These are phyloP conservation scores for Lepidochitona cinerea DNA, from an alignment of 2,888 invertebrate genomes.

Conservation along the genomic window DNA sequence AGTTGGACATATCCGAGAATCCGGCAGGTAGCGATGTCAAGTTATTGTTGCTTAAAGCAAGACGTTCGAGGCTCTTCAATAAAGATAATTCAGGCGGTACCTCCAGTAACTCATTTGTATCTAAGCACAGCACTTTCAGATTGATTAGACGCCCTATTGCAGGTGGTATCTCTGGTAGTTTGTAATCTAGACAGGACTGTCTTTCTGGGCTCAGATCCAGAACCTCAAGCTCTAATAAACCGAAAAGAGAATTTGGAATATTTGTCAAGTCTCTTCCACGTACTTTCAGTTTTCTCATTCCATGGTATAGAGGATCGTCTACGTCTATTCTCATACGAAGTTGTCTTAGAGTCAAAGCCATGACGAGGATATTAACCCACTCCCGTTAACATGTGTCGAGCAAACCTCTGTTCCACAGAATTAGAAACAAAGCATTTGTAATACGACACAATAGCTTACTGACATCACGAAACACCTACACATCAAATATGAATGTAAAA, in stretches of 20 bases:
- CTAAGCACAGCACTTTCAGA: slow-evolving; percentile 62
- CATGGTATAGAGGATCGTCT: slow-evolving; percentile 57
- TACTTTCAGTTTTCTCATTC: slow-evolving; percentile 62
- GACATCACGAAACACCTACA: too few species aligned
- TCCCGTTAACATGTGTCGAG: too few species aligned
- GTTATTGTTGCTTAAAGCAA: slow-evolving; percentile 68
- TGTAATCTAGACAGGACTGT: slow-evolving; percentile 66
- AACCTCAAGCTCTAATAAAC: slow-evolving; percentile 66
- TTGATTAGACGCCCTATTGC: slow-evolving; percentile 62
- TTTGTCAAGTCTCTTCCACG: slow-evolving; percentile 62
- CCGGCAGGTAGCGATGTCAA: slow-evolving; percentile 55
- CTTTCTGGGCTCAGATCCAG: slow-evolving; percentile 69
- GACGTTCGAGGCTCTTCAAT: slow-evolving; percentile 61
- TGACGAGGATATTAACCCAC: too few species aligned
- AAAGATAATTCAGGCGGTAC: slow-evolving; percentile 63
- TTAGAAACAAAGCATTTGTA: too few species aligned
- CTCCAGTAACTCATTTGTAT: slow-evolving; percentile 64
- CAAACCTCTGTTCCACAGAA: too few species aligned
- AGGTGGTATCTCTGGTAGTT: slow-evolving; percentile 57
- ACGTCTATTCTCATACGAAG: slow-evolving; percentile 59
- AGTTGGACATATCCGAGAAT: slow-evolving; percentile 52
- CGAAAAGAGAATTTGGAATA: slow-evolving; percentile 61
- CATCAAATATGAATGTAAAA: too few species aligned
- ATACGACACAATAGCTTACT: too few species aligned
- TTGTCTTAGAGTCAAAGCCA: slow-evolving; percentile 4